These are phyloP conservation scores for Drosophila fuyamai DNA, from an alignment of 1,140 invertebrate species.

Conservation along the genomic window DNA sequence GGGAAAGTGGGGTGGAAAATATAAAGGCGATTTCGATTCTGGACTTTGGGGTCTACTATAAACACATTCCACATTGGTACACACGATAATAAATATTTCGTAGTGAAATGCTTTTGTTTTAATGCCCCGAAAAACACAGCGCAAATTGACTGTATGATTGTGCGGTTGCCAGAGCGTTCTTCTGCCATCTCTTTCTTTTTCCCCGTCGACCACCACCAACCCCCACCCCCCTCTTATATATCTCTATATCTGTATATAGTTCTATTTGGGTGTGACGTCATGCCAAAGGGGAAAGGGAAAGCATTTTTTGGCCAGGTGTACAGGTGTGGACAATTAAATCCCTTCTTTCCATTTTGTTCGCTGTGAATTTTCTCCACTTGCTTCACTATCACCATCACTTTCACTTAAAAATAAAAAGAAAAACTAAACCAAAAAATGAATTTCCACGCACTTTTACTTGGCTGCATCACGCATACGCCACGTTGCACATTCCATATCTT, in stretches of 20 bases:
- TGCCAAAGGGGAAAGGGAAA: constrained; percentile 3
- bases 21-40: constrained; percentile 12
- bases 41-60: constrained; percentile 59
- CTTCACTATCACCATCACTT: constrained; percentile 33
- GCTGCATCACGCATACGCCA: constrained; percentile 65
- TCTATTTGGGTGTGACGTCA: constrained; percentile 28
- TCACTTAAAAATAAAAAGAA: constrained; percentile 27
- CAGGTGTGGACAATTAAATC: constrained; percentile 3
- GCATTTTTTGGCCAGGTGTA: constrained; percentile 21
- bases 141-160: constrained; percentile 81
- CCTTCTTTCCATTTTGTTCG: background rate
- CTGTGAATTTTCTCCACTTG: constrained; percentile 17
- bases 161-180: constrained; percentile 53
- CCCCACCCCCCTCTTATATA: background rate
- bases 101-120: constrained; percentile 81
- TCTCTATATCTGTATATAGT: constrained; percentile 14
- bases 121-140: constrained; percentile 81
- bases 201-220: background rate
- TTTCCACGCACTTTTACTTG: constrained; percentile 47
- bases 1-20: background rate
- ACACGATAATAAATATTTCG: constrained; percentile 75
- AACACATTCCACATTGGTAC: constrained; percentile 70
- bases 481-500: constrained; percentile 44
- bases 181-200: constrained; percentile 4
- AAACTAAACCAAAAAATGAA: background rate